A percentile compares a stretch with the other conserved stretches of the same genome.
Evolutionary conservation across 2,113 vertebrate species (phyloP).

Genomic region (Accipiter cooperii): DNA sequence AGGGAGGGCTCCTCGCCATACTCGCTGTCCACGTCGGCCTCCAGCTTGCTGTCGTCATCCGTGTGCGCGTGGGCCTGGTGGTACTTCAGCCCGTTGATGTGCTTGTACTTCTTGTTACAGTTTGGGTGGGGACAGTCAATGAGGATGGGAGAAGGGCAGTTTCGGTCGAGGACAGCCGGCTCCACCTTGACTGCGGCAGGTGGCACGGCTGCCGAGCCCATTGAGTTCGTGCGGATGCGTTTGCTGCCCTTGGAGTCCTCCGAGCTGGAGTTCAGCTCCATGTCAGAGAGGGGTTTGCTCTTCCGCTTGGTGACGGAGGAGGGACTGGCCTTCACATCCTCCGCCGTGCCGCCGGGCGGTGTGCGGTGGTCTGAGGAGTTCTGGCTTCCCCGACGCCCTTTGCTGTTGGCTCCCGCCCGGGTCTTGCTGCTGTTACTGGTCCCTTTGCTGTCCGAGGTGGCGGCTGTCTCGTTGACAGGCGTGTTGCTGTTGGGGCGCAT

Average conservation of each 20-base stretch:
- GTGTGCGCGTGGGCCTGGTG: slow-evolving; percentile 98
- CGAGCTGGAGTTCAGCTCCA: slow-evolving; percentile 99
- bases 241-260: slow-evolving; percentile 98
- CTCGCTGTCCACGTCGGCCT: slow-evolving; percentile 91
- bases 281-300: slow-evolving; percentile 91
- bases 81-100: slow-evolving; percentile 98
- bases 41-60: slow-evolving; percentile 91
- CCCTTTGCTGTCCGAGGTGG: slow-evolving; percentile 90
- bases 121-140: slow-evolving; percentile 98
- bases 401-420: slow-evolving; percentile 89
- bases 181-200: slow-evolving; percentile 81
- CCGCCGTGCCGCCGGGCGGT: slow-evolving; percentile 78
- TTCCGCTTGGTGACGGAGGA: slow-evolving; percentile 92
- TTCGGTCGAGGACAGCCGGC: slow-evolving; percentile 83
- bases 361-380: slow-evolving; percentile 93
- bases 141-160: slow-evolving; percentile 92
- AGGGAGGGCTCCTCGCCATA: slow-evolving; percentile 89
- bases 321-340: slow-evolving; percentile 95
- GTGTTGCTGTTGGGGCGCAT: slow-evolving; percentile 95
- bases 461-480: slow-evolving; percentile 82
- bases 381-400: slow-evolving; percentile 94
- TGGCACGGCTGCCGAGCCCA: slow-evolving; percentile 72
- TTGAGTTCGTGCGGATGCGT: slow-evolving; percentile 92
- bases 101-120: slow-evolving; percentile 99
- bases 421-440: slow-evolving; percentile 89